Percentiles rank a stretch among this genome's conserved stretches.
Conservation (phyloP, 2,888 invertebrate genomes). For the Phaonia tiefii region DNA sequence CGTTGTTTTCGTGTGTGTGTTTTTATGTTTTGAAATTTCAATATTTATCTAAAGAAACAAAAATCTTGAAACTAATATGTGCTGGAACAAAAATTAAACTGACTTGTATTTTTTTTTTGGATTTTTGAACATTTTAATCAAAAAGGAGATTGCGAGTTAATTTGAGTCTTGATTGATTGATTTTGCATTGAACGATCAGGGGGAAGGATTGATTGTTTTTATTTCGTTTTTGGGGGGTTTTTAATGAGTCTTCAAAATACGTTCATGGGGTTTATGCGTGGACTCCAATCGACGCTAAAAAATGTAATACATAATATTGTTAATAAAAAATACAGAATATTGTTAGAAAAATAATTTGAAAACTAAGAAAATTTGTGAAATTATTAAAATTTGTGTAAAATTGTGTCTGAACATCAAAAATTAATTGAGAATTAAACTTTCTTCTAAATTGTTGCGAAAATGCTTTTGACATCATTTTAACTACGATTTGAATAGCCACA, state of each 20-base stretch:
- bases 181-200: conserved; percentile 6
- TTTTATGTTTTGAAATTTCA: conserved; percentile 16
- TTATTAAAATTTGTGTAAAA: conserved; percentile 29
- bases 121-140: background rate
- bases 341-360: conserved; percentile 13
- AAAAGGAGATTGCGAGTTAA: background rate
- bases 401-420: too few relatives aligned
- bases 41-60: conserved; percentile 17
- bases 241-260: conserved; percentile 53
- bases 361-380: conserved; percentile 46
- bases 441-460: too few relatives aligned
- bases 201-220: conserved; percentile 45
- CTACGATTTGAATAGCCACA: too few relatives aligned
- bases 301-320: conserved; percentile 53
- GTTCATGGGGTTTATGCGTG: conserved; percentile 68
- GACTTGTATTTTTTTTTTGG: conserved; percentile 15
- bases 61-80: conserved; percentile 35
- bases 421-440: too few relatives aligned
- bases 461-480: too few relatives aligned
- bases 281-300: conserved; percentile 72
- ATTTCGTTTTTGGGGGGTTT: conserved; percentile 49
- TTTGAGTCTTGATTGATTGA: background rate
- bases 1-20: background rate
- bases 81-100: background rate
- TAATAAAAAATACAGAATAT: conserved; percentile 32